These are phyloP conservation scores for Anagrus nilaparvatae DNA, from an alignment of 1,140 invertebrate genomes.

Conservation along the genomic window DNA sequence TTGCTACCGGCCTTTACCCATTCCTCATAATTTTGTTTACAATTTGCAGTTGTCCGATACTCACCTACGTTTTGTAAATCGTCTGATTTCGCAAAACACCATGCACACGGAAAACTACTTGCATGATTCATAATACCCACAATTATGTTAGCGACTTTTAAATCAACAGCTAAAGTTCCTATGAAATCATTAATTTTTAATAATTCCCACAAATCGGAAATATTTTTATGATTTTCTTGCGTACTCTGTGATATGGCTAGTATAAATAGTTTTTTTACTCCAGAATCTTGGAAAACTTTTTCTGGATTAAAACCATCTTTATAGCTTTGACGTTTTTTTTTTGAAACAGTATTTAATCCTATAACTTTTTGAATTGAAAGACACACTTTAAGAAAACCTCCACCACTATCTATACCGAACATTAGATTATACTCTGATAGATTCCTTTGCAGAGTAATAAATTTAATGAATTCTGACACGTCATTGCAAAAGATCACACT, in stretches of 20 bases:
- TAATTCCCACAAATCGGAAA: neutral
- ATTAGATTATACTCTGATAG: no score
- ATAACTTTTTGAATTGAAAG: slow-evolving; percentile 4
- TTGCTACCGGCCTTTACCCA: neutral
- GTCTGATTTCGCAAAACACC: slow-evolving; percentile 1
- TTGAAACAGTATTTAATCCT: neutral
- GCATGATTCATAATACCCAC: slow-evolving; percentile 6
- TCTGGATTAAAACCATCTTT: slow-evolving; percentile 6
- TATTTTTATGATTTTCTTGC: slow-evolving; percentile 9
- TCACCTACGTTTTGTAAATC: neutral
- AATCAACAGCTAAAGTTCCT: slow-evolving; percentile 4
- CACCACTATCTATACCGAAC: slow-evolving; percentile 6
- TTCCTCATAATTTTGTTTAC: neutral
- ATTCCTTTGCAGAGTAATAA: no score
- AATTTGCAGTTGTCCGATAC: slow-evolving; percentile 1
- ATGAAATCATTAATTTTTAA: slow-evolving; percentile 6
- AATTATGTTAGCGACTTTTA: slow-evolving; percentile 9
- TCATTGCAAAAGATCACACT: no score
- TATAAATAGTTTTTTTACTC: slow-evolving; percentile 7
- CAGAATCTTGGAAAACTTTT: slow-evolving; percentile 10
- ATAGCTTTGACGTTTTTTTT: neutral
- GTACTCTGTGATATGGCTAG: neutral
- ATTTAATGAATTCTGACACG: no score
- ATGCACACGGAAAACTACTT: slow-evolving; percentile 3
- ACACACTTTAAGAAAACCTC: slow-evolving; percentile 11